These are phyloP conservation scores for Tipula confusa DNA, from an alignment of 2,888 invertebrate species.

Conservation along the genomic window DNA sequence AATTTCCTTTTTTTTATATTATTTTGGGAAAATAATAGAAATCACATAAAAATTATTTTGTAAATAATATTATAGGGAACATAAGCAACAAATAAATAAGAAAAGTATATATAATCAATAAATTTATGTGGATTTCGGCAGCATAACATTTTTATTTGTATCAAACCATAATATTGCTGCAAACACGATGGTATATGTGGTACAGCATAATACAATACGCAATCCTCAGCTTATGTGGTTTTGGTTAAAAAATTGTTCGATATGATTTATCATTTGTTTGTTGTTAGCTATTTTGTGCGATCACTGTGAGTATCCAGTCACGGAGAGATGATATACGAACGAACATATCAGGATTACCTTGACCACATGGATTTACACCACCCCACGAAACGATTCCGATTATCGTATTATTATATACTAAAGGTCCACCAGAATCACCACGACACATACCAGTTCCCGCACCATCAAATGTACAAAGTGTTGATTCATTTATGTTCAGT, in stretches of 20 bases:
- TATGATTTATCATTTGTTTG: too few species aligned
- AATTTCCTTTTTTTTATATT: neutral
- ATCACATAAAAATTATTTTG: constrained; percentile 20
- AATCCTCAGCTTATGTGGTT: neutral
- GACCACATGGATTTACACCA: too few species aligned
- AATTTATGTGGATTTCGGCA: neutral
- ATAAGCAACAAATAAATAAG: neutral
- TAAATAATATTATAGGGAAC: neutral
- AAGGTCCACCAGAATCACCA: too few species aligned
- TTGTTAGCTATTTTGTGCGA: too few species aligned
- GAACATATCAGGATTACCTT: too few species aligned
- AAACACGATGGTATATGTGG: neutral
- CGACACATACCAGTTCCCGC: too few species aligned
- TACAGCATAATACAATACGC: neutral
- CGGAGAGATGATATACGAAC: too few species aligned
- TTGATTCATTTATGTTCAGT: too few species aligned
- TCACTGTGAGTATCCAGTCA: too few species aligned
- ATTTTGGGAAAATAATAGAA: neutral
- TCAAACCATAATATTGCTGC: neutral
- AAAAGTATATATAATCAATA: neutral
- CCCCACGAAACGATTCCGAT: too few species aligned
- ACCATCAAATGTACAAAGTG: too few species aligned
- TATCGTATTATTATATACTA: too few species aligned
- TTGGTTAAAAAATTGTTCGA: neutral
- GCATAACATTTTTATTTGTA: neutral